Conservation (phyloP, 1,140 invertebrate genomes). For the Bombus vancouverensis region DNA sequence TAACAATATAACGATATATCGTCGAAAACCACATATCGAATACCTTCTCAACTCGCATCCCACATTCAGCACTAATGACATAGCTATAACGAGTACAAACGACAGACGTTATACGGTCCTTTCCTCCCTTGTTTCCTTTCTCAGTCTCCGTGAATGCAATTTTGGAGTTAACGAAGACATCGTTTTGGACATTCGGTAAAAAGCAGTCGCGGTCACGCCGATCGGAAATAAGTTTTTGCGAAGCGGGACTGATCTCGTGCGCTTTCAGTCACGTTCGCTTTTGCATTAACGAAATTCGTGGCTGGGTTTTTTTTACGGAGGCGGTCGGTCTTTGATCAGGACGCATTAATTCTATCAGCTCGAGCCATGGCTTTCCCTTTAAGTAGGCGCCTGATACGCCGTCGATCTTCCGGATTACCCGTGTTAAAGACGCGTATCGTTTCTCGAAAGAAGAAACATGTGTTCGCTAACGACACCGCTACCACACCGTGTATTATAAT, state of each 20-base stretch:
- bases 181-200: constrained; percentile 30
- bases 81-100: background rate
- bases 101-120: background rate
- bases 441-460: constrained; percentile 7
- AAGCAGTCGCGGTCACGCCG: constrained; percentile 40
- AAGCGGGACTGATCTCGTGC: constrained; percentile 9
- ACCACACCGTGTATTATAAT: constrained; percentile 15
- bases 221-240: constrained; percentile 13
- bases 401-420: constrained; percentile 30
- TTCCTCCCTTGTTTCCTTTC: background rate
- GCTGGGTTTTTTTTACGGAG: background rate
- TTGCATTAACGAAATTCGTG: constrained; percentile 46
- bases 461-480: constrained; percentile 16
- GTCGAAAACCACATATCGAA: background rate
- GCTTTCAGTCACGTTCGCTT: constrained; percentile 44
- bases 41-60: background rate
- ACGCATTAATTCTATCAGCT: constrained; percentile 29
- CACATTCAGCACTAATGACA: background rate
- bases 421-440: background rate
- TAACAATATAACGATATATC: too few species aligned
- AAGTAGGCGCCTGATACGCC: constrained; percentile 15
- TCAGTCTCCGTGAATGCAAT: background rate
- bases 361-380: constrained; percentile 23
- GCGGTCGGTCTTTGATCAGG: constrained; percentile 21
- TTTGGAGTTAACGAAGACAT: constrained; percentile 35